phyloP scores from a whole-genome alignment of 2,113 vertebrate genomes.

The Pygoscelis adeliae region DNA sequence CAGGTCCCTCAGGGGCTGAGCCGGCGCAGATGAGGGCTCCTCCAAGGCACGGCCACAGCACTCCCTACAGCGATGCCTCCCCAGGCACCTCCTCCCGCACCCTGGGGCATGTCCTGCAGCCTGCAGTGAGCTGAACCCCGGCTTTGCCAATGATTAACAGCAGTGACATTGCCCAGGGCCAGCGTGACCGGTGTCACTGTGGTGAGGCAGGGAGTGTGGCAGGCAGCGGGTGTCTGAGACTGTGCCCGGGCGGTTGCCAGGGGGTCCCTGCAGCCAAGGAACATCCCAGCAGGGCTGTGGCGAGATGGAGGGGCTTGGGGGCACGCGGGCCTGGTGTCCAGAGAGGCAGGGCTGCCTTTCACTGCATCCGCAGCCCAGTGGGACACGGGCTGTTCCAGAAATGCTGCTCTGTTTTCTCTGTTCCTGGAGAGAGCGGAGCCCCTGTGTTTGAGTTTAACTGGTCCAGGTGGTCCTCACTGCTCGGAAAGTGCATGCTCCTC shows the following conservation, averaged over 20 bases:
- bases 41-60: accelerated
- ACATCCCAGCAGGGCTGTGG: neutral
- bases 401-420: accelerated
- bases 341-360: neutral
- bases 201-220: accelerated
- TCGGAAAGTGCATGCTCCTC: accelerated
- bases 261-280: neutral
- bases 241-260: neutral
- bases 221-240: neutral
- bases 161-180: neutral
- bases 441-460: accelerated
- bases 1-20: neutral
- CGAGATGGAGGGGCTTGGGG: no score
- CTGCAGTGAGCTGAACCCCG: accelerated
- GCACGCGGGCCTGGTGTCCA: neutral
- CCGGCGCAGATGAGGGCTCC: neutral
- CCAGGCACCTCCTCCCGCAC: neutral
- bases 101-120: accelerated
- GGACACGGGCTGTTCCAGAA: neutral
- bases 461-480: neutral
- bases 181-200: neutral
- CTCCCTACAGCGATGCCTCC: neutral
- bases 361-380: neutral
- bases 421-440: neutral
- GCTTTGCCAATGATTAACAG: neutral